Conservation (phyloP, 2,888 invertebrate genomes). For the Rhamphomyia laevipes region DNA sequence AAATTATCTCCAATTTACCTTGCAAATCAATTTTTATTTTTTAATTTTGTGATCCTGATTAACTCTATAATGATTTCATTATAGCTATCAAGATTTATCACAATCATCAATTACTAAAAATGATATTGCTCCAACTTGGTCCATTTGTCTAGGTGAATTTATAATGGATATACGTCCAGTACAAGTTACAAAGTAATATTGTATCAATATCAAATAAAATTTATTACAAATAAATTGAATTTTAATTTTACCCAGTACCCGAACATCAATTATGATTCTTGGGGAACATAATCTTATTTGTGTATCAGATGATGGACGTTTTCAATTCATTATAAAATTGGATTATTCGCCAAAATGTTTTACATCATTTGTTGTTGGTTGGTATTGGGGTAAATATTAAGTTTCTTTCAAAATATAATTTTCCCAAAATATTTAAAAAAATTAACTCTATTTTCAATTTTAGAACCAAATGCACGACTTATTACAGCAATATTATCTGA, state of each 20-base stretch:
- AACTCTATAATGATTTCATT: constrained; percentile 19
- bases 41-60: not conserved
- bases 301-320: constrained; percentile 63
- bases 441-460: constrained; percentile 19
- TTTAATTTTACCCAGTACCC: constrained; percentile 38
- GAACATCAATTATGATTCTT: constrained; percentile 62
- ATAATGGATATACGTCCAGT: constrained; percentile 39
- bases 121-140: constrained; percentile 37
- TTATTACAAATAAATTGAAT: not conserved
- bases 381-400: constrained; percentile 48
- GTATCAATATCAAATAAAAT: too few relatives aligned
- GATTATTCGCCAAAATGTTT: constrained; percentile 74
- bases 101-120: constrained; percentile 52
- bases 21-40: too few relatives aligned
- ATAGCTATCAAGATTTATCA: constrained; percentile 65
- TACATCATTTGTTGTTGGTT: constrained; percentile 56
- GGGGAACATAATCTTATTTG: constrained; percentile 78
- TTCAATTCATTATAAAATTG: constrained; percentile 72
- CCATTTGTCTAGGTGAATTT: constrained; percentile 55
- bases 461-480: constrained; percentile 60
- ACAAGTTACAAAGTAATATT: constrained; percentile 30
- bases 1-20: too few relatives aligned
- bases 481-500: constrained; percentile 68
- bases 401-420: not conserved
- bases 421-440: not conserved